Conservation (phyloP, 2,113 vertebrate species). For the Halichoerus grypus region DNA sequence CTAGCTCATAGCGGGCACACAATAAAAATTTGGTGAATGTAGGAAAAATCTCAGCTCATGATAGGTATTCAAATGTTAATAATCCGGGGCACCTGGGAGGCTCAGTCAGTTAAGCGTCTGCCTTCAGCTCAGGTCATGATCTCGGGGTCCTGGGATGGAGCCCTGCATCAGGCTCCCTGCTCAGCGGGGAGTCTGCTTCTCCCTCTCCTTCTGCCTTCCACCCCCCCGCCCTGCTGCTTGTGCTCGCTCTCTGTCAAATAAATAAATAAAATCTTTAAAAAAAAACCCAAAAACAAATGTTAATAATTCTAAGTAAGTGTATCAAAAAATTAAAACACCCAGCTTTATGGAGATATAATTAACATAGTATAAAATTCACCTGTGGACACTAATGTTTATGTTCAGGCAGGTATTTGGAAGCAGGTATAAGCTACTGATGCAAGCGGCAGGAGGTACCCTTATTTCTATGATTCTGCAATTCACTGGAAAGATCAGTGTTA, state of each 20-base stretch:
- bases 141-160: too few species aligned
- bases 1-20: not conserved
- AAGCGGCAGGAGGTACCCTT: not conserved
- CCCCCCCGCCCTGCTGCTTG: too few species aligned
- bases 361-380: not conserved
- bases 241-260: too few species aligned
- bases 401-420: not conserved
- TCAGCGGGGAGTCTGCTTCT: too few species aligned
- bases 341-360: slow-evolving; percentile 21
- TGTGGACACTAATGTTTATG: not conserved
- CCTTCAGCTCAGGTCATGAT: too few species aligned
- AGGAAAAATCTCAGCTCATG: not conserved
- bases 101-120: too few species aligned
- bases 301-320: not conserved
- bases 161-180: too few species aligned
- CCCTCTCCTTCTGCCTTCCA: too few species aligned
- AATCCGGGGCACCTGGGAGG: not conserved
- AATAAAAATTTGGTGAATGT: not conserved
- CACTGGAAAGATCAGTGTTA: not conserved
- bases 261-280: too few species aligned
- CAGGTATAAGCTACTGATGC: not conserved
- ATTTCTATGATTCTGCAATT: not conserved
- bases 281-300: not conserved
- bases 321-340: not conserved
- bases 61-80: not conserved